These are phyloP conservation scores for Odontamblyopus rebecca DNA, from an alignment of 2,797 vertebrate genomes.

Conservation along the genomic window DNA sequence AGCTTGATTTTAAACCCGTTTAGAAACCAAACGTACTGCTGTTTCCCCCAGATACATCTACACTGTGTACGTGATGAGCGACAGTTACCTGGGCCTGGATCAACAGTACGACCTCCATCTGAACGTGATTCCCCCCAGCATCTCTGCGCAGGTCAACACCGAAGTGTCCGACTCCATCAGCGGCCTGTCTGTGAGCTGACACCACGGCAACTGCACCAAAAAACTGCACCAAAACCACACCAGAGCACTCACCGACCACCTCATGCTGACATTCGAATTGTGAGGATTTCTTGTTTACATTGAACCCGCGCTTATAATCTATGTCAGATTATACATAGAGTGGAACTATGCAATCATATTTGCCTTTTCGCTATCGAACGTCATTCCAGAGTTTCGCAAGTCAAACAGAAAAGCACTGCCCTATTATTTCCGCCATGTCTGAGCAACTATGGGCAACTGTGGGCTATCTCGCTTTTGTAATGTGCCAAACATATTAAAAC, in stretches of 20 bases:
- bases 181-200: conserved; percentile 61
- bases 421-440: neutral
- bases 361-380: neutral
- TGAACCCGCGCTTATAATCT: neutral
- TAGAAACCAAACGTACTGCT: too few relatives aligned
- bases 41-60: conserved; percentile 86
- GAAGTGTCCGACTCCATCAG: conserved; percentile 70
- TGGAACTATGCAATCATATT: conserved; percentile 1
- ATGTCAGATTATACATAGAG: neutral
- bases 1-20: too few relatives aligned
- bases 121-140: conserved; percentile 77
- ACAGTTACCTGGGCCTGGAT: conserved; percentile 97
- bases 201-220: neutral
- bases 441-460: neutral
- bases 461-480: neutral
- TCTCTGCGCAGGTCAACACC: conserved; percentile 76
- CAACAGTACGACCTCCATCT: conserved; percentile 95
- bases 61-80: conserved; percentile 95
- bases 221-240: too few relatives aligned
- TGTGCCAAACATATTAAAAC: neutral
- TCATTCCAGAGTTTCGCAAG: conserved; percentile 4
- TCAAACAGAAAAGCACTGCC: neutral
- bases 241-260: neutral
- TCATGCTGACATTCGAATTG: neutral
- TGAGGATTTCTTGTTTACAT: neutral